phyloP scores from a whole-genome alignment of 2,113 vertebrate genomes.

The Lophius piscatorius region DNA sequence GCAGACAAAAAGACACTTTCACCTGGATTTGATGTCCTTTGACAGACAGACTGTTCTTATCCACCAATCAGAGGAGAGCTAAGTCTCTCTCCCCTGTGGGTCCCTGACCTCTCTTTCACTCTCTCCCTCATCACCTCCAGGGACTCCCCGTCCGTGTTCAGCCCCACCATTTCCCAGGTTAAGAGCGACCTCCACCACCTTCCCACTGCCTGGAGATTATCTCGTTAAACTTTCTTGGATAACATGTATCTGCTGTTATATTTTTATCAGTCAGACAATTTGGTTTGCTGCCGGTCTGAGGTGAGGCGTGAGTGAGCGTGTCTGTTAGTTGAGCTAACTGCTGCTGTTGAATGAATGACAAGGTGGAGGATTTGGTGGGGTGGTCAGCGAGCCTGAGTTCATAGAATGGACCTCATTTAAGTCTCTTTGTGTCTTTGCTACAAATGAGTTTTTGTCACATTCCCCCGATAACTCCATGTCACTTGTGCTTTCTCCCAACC shows the following conservation, averaged over 20 bases:
- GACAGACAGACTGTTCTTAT: neutral
- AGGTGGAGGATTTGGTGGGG: slow-evolving; percentile 41
- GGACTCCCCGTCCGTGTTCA: neutral
- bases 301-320: too few species aligned
- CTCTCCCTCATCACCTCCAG: neutral
- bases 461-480: too few species aligned
- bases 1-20: too few species aligned
- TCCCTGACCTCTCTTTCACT: slow-evolving; percentile 16
- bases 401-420: too few species aligned
- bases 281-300: too few species aligned
- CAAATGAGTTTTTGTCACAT: too few species aligned
- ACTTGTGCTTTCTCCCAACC: too few species aligned
- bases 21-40: too few species aligned
- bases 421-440: too few species aligned
- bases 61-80: slow-evolving; percentile 28
- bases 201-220: slow-evolving; percentile 22
- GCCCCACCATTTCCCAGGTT: slow-evolving; percentile 18
- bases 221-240: slow-evolving; percentile 9
- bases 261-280: too few species aligned
- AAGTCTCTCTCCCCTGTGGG: slow-evolving; percentile 57
- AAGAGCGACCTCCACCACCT: too few species aligned
- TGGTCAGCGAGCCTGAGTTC: too few species aligned
- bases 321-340: slow-evolving; percentile 35
- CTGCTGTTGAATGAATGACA: slow-evolving; percentile 48
- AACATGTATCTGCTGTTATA: neutral